Evolutionary conservation across 2,113 vertebrate genomes (phyloP).

Genomic region (Sylvilagus bachmani): DNA sequence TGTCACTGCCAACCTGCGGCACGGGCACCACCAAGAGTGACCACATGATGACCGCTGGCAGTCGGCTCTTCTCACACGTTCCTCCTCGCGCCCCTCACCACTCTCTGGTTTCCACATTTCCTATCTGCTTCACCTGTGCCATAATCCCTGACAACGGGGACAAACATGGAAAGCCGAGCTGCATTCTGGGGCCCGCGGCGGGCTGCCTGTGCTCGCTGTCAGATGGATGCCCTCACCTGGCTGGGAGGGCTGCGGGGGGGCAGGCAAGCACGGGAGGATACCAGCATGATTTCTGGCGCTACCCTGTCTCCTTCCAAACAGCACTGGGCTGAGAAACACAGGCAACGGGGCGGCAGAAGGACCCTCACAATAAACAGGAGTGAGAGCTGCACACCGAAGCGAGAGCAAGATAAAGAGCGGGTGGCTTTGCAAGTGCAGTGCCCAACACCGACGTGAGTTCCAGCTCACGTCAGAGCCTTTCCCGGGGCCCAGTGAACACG

Average conservation of each 20-base stretch:
- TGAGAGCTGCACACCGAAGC: neutral
- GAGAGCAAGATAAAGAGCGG: neutral
- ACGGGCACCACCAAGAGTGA: neutral
- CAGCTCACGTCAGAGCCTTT: constrained; percentile 23
- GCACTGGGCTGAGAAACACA: neutral
- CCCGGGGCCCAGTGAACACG: neutral
- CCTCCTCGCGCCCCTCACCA: neutral
- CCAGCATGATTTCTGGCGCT: neutral
- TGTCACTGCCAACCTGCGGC: neutral
- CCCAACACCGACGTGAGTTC: neutral
- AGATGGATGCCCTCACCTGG: neutral
- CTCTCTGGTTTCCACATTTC: neutral
- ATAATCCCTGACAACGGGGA: neutral
- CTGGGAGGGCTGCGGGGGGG: neutral
- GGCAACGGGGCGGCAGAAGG: neutral
- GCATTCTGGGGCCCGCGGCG: neutral
- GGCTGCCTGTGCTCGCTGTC: neutral
- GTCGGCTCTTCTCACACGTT: neutral
- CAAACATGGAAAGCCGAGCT: neutral
- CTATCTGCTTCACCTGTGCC: neutral
- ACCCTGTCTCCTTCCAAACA: neutral
- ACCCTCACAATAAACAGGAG: neutral
- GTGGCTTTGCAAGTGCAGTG: neutral
- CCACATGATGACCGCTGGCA: neutral
- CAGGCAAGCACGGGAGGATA: neutral